Percentiles rank a stretch among this genome's conserved stretches.
Conservation (phyloP, 2,888 invertebrate species). For the Oeneis ivallda region DNA sequence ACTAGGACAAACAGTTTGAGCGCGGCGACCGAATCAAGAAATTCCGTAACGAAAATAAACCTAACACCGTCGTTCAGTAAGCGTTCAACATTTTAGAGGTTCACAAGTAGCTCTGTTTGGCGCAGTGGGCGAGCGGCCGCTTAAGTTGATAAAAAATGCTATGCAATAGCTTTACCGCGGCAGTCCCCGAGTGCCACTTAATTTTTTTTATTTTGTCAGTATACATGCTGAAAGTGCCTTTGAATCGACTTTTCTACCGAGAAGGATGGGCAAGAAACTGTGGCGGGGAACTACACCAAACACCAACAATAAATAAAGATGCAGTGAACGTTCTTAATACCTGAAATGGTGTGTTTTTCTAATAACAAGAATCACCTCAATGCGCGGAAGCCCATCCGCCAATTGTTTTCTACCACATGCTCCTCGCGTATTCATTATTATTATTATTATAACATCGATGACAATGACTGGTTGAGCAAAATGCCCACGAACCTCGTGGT, state of each 20-base stretch:
- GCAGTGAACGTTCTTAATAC: conserved; percentile 10
- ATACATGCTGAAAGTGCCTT: too few species aligned
- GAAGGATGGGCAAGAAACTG: background rate
- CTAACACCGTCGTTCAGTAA: too few species aligned
- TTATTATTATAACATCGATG: conserved; percentile 24
- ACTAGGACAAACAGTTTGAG: too few species aligned
- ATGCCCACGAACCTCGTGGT: background rate
- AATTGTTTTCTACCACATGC: conserved; percentile 30
- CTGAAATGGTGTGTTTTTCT: conserved; percentile 21
- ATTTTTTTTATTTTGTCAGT: too few species aligned
- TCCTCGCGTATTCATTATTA: conserved; percentile 29
- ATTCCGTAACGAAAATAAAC: too few species aligned
- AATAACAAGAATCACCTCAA: conserved; percentile 30
- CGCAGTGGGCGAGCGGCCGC: too few species aligned
- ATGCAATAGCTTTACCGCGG: too few species aligned
- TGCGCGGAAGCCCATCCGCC: conserved; percentile 35
- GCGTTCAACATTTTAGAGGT: too few species aligned
- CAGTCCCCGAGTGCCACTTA: too few species aligned
- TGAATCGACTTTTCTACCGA: background rate
- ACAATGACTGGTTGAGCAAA: background rate
- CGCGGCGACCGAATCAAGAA: too few species aligned
- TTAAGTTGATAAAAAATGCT: too few species aligned
- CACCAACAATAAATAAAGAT: background rate
- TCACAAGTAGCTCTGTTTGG: too few species aligned
- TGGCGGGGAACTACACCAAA: background rate